Conservation (phyloP, 2,888 invertebrate species). For the Heliconius aoede region DNA sequence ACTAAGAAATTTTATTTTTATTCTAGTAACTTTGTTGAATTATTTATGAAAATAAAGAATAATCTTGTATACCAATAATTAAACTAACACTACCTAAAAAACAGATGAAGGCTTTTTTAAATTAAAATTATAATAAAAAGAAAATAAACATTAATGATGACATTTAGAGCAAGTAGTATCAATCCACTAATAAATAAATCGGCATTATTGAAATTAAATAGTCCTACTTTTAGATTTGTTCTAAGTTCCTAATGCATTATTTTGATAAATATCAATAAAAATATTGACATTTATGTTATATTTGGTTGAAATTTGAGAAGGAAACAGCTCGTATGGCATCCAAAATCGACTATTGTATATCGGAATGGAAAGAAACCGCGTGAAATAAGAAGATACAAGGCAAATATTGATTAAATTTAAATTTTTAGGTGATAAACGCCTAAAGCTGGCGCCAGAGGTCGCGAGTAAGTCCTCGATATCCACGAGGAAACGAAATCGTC, state of each 20-base stretch:
- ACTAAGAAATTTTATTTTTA: too few species aligned
- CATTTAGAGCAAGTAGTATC: too few species aligned
- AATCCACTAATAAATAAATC: too few species aligned
- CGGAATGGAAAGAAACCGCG: background rate
- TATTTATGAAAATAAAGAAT: background rate
- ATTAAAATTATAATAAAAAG: too few species aligned
- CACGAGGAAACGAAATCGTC: conserved; percentile 68
- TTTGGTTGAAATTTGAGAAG: background rate
- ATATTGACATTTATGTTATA: background rate
- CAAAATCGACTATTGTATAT: background rate
- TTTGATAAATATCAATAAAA: background rate
- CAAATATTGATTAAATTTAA: conserved; percentile 55
- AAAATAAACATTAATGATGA: background rate
- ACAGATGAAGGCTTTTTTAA: too few species aligned
- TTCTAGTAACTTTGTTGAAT: conserved; percentile 10
- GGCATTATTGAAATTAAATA: background rate
- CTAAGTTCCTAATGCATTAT: too few species aligned
- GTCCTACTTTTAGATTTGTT: background rate
- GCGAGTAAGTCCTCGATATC: conserved; percentile 64
- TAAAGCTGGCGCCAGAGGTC: conserved; percentile 52
- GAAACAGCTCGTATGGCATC: background rate
- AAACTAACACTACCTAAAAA: background rate
- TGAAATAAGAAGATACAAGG: background rate
- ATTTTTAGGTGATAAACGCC: conserved; percentile 69
- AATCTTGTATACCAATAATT: background rate